phyloP scores from a whole-genome alignment of 2,888 invertebrate species.

The Spialia ferax region DNA sequence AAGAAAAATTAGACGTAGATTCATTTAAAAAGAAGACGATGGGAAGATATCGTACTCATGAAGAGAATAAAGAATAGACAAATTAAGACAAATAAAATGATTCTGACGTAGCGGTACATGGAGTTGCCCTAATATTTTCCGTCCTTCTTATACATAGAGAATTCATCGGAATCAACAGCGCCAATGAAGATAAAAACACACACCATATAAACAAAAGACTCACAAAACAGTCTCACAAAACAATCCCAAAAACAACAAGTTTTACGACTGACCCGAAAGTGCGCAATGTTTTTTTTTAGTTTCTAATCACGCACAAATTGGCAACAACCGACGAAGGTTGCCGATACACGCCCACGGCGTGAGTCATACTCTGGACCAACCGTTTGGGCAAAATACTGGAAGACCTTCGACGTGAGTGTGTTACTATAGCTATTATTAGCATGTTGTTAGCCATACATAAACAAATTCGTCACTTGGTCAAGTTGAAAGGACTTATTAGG shows the following conservation, averaged over 20 bases:
- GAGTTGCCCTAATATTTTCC: no score
- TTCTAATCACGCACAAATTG: constrained; percentile 37
- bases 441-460: not conserved
- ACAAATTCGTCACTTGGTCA: not conserved
- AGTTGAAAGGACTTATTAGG: not conserved
- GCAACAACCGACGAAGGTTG: constrained; percentile 41
- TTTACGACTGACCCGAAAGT: constrained; percentile 4
- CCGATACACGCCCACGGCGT: constrained; percentile 37
- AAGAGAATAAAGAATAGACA: no score
- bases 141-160: no score
- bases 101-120: no score
- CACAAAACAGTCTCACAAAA: not conserved
- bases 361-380: constrained; percentile 33
- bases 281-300: constrained; percentile 33
- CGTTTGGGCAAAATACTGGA: constrained; percentile 20
- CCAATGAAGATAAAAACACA: not conserved
- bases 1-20: no score
- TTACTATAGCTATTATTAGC: not conserved
- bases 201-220: not conserved
- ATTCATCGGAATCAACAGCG: not conserved
- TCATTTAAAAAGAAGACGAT: no score
- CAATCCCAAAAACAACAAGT: not conserved
- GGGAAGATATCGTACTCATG: no score
- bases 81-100: no score
- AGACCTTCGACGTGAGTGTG: constrained; percentile 23